Base-by-base conservation (phyloP, 1,140 invertebrate genomes). In the Potamilus streckersoni region DNA sequence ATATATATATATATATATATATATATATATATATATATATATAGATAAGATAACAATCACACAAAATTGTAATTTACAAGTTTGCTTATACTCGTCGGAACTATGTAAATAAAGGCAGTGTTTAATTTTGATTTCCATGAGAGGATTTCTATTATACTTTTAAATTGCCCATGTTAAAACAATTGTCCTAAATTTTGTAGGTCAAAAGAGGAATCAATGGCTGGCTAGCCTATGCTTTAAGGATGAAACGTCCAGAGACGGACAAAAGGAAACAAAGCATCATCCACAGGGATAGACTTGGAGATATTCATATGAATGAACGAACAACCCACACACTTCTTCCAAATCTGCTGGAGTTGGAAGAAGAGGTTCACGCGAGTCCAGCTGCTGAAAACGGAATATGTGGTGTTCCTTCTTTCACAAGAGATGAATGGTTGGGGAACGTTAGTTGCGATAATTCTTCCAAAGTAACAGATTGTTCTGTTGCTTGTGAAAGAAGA, bases 341-440 rank as follows among this genome's bases (percentile, higher is more conserved):
- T 84, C 96, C 97, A 80, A 98, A 98, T 90, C 96, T 98, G 82
- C 92, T 98, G 83, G 96, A 98, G 90, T 96, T 98, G 84, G 96
- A 98, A 90, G 97, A 98, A 90, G 95, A 97, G 92, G 95, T 82
- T 66, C 71, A 81, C 31, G 74, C 77, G 58, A 62, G 69, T 31
- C 38, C 38, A 6, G 38, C 38, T 8, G 64, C 70, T 63, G 70
- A 71, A 69, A 77, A 77, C 61, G 75, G 75, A 17, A 13, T 68
- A 16, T 72, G 69, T 27, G 49, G 73, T 61, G 60, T 55, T 27
- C 1, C 49, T 73, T 12, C 67, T 61, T 17, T 31, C 60, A 14
- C 65, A 79, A 62, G 66, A 75, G 67, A 82, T 81, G 58, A 80
- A 8, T 11, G 38, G 38, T 49, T 49, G 38, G 38, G 38, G 38